Conservation (phyloP, 1,140 invertebrate species). For the Patella vulgata region DNA sequence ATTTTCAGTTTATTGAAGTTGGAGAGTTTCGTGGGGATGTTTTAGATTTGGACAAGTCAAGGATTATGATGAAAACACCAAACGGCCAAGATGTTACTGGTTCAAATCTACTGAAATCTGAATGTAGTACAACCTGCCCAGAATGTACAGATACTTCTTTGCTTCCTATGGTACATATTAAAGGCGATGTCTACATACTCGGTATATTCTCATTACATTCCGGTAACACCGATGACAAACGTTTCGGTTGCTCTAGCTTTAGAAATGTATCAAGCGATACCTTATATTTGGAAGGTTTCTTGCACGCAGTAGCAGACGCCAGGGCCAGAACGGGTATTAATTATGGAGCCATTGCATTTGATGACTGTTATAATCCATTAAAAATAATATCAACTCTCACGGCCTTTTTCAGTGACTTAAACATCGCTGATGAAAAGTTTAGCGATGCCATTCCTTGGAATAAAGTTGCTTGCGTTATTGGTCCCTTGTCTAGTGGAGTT, state of each 20-base stretch:
- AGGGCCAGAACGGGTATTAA: slow-evolving; percentile 32
- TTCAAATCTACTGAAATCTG: slow-evolving; percentile 18
- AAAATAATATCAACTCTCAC: slow-evolving; percentile 37
- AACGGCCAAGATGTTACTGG: not conserved
- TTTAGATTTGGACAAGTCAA: slow-evolving; percentile 19
- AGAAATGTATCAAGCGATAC: slow-evolving; percentile 40
- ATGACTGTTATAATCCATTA: slow-evolving; percentile 57
- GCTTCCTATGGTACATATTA: slow-evolving; percentile 38
- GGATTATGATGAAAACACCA: slow-evolving; percentile 14
- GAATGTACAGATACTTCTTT: slow-evolving; percentile 33
- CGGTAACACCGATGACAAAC: slow-evolving; percentile 20
- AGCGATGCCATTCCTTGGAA: slow-evolving; percentile 4
- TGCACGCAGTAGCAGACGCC: slow-evolving; percentile 41
- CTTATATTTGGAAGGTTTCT: slow-evolving; percentile 47
- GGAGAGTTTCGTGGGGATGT: slow-evolving; percentile 22
- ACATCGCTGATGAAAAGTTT: not conserved
- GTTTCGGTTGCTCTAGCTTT: slow-evolving; percentile 36
- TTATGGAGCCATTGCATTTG: slow-evolving; percentile 52
- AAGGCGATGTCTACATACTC: slow-evolving; percentile 45
- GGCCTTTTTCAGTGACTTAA: slow-evolving; percentile 38
- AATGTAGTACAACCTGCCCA: slow-evolving; percentile 38
- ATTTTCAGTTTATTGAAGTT: slow-evolving; percentile 19
- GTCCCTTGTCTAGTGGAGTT: slow-evolving; percentile 45
- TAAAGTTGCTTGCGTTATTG: slow-evolving; percentile 50
- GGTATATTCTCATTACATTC: slow-evolving; percentile 56